Percentiles rank a stretch among this genome's conserved stretches.
Evolutionary conservation across 2,797 vertebrate genomes (phyloP).

Genomic region (Aselliscus stoliczkanus): DNA sequence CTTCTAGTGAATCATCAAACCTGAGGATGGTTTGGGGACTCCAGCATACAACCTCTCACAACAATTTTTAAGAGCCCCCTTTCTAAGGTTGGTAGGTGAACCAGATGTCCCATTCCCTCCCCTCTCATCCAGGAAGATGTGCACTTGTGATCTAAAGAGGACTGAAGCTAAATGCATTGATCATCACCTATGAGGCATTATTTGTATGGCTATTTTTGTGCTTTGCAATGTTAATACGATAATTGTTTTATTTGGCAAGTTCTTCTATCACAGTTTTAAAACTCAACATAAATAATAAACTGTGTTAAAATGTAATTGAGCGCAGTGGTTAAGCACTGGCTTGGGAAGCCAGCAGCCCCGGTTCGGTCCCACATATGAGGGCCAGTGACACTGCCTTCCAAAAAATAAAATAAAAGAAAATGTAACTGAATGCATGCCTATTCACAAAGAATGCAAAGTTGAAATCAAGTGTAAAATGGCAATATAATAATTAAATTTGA

Average conservation of each 20-base stretch:
- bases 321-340: too few relatives aligned
- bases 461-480: conserved; percentile 59
- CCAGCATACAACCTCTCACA: background rate
- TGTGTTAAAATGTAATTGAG: conserved; percentile 56
- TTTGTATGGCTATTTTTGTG: background rate
- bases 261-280: conserved; percentile 53
- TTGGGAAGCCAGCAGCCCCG: too few relatives aligned
- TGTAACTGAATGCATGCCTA: conserved; percentile 39
- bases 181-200: background rate
- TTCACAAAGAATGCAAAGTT: background rate
- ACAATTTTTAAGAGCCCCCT: background rate
- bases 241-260: background rate
- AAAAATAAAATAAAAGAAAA: too few relatives aligned
- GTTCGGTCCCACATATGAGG: too few relatives aligned
- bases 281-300: conserved; percentile 48
- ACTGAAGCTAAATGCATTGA: background rate
- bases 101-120: background rate
- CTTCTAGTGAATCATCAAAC: background rate
- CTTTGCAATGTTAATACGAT: background rate
- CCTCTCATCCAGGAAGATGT: background rate
- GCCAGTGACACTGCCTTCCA: too few relatives aligned
- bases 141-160: background rate
- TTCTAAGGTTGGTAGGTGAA: background rate
- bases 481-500: conserved; percentile 7
- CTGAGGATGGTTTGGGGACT: background rate